Conservation (phyloP, 2,113 vertebrate genomes). For the Prolemur simus region DNA sequence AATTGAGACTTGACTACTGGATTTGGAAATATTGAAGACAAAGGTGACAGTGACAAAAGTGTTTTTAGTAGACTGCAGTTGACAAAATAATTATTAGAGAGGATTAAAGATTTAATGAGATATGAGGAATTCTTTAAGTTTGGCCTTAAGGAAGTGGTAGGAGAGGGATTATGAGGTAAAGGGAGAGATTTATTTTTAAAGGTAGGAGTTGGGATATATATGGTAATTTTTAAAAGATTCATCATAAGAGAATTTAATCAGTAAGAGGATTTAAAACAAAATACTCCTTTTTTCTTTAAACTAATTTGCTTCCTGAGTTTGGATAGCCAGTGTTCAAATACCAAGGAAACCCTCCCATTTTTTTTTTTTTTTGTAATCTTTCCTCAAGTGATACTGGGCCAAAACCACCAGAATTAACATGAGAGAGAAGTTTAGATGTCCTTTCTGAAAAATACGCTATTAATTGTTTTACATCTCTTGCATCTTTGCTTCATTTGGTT, state of each 20-base stretch:
- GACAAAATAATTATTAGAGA: background rate
- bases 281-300: background rate
- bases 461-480: background rate
- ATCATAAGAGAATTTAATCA: background rate
- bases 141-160: background rate
- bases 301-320: background rate
- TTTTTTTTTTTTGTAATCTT: background rate
- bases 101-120: background rate
- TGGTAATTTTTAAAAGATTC: background rate
- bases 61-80: background rate
- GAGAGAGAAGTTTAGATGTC: background rate
- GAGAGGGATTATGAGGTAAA: background rate
- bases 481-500: background rate
- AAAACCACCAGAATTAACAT: background rate
- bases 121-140: background rate
- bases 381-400: background rate
- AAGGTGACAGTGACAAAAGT: background rate
- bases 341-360: background rate
- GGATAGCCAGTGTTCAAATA: background rate
- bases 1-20: background rate
- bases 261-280: conserved; percentile 4
- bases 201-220: background rate
- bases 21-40: background rate
- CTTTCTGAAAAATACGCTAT: background rate
- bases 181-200: background rate